These are phyloP conservation scores for Glaucomys volans DNA, from an alignment of 2,113 vertebrate genomes.

Conservation along the genomic window DNA sequence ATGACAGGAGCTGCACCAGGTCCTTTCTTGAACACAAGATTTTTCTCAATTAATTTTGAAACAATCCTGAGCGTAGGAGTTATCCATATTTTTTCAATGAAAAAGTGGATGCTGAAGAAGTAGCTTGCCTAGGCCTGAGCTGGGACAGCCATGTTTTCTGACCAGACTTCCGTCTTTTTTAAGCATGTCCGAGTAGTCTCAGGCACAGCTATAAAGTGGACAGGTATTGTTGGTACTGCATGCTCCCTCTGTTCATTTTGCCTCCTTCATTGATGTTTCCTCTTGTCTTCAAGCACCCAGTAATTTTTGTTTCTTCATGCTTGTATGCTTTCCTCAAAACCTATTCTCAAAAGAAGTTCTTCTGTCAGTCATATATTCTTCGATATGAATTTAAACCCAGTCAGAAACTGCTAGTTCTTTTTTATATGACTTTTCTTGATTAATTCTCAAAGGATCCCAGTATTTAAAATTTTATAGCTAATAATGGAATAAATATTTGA, in stretches of 20 bases:
- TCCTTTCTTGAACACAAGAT: neutral
- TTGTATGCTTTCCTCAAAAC: constrained; percentile 33
- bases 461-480: constrained; percentile 75
- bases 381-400: constrained; percentile 62
- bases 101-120: neutral
- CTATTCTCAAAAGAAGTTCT: constrained; percentile 32
- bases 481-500: constrained; percentile 72
- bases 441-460: constrained; percentile 61
- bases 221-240: neutral
- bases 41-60: constrained; percentile 57
- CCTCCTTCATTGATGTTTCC: neutral
- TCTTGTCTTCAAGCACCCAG: neutral
- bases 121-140: neutral
- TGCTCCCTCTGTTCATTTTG: neutral
- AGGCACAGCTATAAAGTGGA: neutral
- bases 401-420: constrained; percentile 30
- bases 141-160: neutral
- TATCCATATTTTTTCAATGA: constrained; percentile 10
- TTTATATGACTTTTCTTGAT: constrained; percentile 50
- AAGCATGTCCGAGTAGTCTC: neutral
- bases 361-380: constrained; percentile 31
- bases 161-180: neutral
- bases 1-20: neutral
- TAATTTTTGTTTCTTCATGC: neutral
- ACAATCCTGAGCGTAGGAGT: neutral